A percentile compares a stretch with the other conserved stretches of the same genome.
Conservation (phyloP, 1,140 invertebrate species). For the Apocrypta bakeri region DNA sequence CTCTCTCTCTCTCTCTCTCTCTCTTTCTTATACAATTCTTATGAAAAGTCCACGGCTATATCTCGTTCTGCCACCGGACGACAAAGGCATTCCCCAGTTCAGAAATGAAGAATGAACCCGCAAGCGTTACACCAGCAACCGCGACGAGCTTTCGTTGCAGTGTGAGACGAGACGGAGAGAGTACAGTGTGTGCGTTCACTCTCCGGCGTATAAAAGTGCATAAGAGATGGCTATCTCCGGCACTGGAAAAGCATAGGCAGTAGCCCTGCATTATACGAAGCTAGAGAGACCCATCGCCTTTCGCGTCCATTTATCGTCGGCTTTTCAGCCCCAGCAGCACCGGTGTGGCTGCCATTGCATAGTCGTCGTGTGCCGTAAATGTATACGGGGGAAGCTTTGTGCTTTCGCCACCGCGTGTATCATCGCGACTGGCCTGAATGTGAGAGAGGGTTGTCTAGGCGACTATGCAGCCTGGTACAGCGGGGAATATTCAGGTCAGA, state of each 20-base stretch:
- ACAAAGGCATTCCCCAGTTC: conserved; percentile 48
- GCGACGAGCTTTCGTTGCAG: not conserved
- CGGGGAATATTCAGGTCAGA: conserved; percentile 40
- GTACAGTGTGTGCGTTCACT: conserved; percentile 8
- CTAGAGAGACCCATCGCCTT: conserved; percentile 52
- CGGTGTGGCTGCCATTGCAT: not conserved
- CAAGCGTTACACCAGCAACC: not conserved
- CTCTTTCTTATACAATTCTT: not conserved
- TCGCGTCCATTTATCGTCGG: conserved; percentile 68
- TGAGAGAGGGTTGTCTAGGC: not conserved
- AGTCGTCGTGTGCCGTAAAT: conserved; percentile 62
- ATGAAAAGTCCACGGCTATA: conserved; percentile 2
- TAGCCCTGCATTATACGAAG: conserved; percentile 62
- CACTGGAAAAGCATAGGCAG: conserved; percentile 61
- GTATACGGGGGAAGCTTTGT: conserved; percentile 59
- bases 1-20: not conserved
- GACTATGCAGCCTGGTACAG: not conserved
- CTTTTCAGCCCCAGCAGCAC: conserved; percentile 60
- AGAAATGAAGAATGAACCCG: conserved; percentile 48
- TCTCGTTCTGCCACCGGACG: conserved; percentile 25
- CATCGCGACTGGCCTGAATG: conserved; percentile 53
- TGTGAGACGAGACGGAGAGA: not conserved
- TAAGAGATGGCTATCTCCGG: conserved; percentile 71
- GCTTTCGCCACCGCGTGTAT: conserved; percentile 60
- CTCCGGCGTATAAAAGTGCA: conserved; percentile 70